phyloP scores from a whole-genome alignment of 1,140 invertebrate genomes.

The Rhopalosiphum padi region DNA sequence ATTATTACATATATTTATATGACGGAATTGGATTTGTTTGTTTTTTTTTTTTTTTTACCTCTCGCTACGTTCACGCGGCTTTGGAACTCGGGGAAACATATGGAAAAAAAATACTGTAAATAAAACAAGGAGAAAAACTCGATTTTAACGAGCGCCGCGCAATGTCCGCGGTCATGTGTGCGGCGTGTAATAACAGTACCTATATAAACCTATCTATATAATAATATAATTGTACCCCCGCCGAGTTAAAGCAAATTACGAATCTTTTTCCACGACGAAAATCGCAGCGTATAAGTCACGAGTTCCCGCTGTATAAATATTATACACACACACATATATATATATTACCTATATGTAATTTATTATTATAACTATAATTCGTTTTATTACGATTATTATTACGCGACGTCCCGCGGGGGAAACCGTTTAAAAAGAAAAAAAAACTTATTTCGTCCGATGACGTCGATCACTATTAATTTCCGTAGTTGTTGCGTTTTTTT shows the following conservation, averaged over 20 bases:
- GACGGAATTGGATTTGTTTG: neutral
- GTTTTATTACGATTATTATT: slow-evolving; percentile 22
- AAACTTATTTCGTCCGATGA: neutral
- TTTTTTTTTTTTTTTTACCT: neutral
- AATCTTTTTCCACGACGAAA: neutral
- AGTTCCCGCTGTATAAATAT: neutral
- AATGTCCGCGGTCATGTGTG: neutral
- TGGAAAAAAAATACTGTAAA: neutral
- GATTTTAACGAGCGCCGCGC: neutral
- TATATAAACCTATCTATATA: neutral
- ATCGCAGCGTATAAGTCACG: slow-evolving; percentile 8
- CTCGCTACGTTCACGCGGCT: no score
- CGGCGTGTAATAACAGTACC: neutral
- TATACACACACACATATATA: neutral
- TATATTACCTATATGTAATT: neutral
- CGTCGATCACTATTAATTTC: slow-evolving; percentile 34
- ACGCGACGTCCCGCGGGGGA: neutral
- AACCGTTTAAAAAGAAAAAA: neutral
- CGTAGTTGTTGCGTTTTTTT: slow-evolving; percentile 21
- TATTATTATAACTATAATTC: slow-evolving; percentile 23
- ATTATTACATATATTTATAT: neutral
- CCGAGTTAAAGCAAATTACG: neutral
- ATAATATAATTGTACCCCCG: neutral
- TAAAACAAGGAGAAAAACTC: neutral
- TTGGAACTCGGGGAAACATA: no score